Percentiles rank a stretch among this genome's conserved stretches.
Conservation (phyloP, 2,888 invertebrate species). For the Apamea crenata region DNA sequence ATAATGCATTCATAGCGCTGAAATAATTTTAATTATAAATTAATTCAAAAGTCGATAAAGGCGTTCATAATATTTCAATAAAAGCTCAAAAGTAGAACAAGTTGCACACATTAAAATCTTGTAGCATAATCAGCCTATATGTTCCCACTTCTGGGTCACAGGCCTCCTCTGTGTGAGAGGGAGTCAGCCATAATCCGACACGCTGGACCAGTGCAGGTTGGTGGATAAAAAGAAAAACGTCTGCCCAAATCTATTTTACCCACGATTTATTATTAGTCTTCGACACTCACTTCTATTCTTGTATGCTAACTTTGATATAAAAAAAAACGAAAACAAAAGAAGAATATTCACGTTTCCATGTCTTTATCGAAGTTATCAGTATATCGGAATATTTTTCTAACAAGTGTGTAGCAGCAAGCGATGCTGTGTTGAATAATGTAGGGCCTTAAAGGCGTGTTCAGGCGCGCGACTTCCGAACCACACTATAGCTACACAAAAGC, state of each 20-base stretch:
- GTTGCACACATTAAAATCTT: no score
- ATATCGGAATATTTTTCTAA: slow-evolving; percentile 38
- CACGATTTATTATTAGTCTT: background rate
- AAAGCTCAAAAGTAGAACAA: background rate
- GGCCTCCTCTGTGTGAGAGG: no score
- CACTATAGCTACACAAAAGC: background rate
- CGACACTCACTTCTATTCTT: background rate
- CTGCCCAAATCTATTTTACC: background rate
- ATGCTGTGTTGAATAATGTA: slow-evolving; percentile 48
- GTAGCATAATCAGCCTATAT: background rate
- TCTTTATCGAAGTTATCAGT: slow-evolving; percentile 24
- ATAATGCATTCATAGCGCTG: background rate
- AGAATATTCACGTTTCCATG: slow-evolving; percentile 20
- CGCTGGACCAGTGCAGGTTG: background rate
- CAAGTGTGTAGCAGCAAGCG: slow-evolving; percentile 22
- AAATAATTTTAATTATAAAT: background rate
- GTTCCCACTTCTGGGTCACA: background rate
- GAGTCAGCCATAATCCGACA: no score
- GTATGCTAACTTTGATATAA: background rate
- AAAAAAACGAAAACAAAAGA: slow-evolving; percentile 14
- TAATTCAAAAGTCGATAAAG: background rate
- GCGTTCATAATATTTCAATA: background rate
- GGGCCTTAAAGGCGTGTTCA: background rate
- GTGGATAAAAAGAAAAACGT: background rate
- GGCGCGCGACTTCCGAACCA: background rate